A percentile compares a stretch with the other conserved stretches of the same genome.
Evolutionary conservation across 2,888 invertebrate species (phyloP).

Genomic region (Itoplectis maculator): DNA sequence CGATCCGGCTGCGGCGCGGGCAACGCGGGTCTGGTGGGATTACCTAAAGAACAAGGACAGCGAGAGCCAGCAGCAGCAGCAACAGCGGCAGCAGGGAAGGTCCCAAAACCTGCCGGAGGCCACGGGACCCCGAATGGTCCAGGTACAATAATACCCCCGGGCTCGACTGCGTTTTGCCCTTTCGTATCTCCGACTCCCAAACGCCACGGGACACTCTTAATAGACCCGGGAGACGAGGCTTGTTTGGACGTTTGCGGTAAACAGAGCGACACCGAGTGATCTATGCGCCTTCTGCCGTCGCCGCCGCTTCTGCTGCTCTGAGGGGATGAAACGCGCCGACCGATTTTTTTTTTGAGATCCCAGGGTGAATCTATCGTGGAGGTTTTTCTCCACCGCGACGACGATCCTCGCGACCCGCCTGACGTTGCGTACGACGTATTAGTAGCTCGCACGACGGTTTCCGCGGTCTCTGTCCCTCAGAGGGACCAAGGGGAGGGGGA

Average conservation of each 20-base stretch:
- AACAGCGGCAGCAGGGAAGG: no score
- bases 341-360: constrained; percentile 56
- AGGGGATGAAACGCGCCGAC: constrained; percentile 79
- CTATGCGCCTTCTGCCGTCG: constrained; percentile 73
- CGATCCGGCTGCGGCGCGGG: constrained; percentile 57
- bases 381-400: constrained; percentile 39
- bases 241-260: constrained; percentile 85
- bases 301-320: constrained; percentile 41
- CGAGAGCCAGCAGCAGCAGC: constrained; percentile 54
- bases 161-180: constrained; percentile 67
- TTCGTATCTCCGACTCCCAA: constrained; percentile 76
- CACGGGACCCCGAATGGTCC: constrained; percentile 67
- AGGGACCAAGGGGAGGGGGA: no score
- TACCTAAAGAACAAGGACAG: constrained; percentile 41
- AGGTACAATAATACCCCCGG: constrained; percentile 76
- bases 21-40: constrained; percentile 47
- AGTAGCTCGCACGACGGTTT: background rate
- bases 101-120: constrained; percentile 50
- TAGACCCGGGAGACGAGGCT: constrained; percentile 80
- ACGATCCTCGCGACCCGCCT: constrained; percentile 7
- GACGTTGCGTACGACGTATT: constrained; percentile 17
- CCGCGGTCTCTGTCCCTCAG: no score
- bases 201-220: constrained; percentile 79
- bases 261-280: constrained; percentile 84
- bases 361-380: constrained; percentile 70